phyloP scores from a whole-genome alignment of 2,888 invertebrate species.

The Ennomos quercinarius region DNA sequence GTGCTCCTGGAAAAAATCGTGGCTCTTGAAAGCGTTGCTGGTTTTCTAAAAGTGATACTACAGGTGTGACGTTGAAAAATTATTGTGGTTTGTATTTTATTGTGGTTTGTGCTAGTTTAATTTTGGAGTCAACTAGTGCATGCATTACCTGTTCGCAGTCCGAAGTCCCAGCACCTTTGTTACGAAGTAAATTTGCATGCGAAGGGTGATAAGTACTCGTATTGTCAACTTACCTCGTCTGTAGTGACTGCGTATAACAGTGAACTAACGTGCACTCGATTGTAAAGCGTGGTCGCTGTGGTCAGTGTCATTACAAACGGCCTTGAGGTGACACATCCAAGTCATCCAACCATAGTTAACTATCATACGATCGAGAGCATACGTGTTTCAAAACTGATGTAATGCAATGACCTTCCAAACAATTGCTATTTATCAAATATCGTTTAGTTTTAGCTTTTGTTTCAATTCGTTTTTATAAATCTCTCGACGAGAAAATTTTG shows the following conservation, averaged over 20 bases:
- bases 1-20: conserved; percentile 65
- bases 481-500: neutral
- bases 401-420: conserved; percentile 37
- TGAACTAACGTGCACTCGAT: conserved; percentile 65
- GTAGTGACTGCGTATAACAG: conserved; percentile 52
- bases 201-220: conserved; percentile 48
- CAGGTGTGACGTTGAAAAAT: conserved; percentile 49
- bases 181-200: conserved; percentile 64
- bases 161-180: conserved; percentile 73
- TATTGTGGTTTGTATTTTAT: conserved; percentile 26
- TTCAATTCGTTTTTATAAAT: conserved; percentile 3
- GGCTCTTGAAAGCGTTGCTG: conserved; percentile 62
- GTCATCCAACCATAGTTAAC: conserved; percentile 52
- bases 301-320: conserved; percentile 65
- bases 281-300: conserved; percentile 56
- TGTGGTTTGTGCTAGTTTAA: conserved; percentile 75
- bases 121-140: conserved; percentile 76
- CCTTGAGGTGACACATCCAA: conserved; percentile 61
- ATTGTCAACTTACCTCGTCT: conserved; percentile 72
- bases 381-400: conserved; percentile 26
- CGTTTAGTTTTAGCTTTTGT: conserved; percentile 10
- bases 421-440: conserved; percentile 5
- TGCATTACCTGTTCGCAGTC: conserved; percentile 74
- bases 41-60: conserved; percentile 64
- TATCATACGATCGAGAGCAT: conserved; percentile 37